These are phyloP conservation scores for Gallirallus australis DNA, from an alignment of 2,797 vertebrate genomes.

Conservation along the genomic window DNA sequence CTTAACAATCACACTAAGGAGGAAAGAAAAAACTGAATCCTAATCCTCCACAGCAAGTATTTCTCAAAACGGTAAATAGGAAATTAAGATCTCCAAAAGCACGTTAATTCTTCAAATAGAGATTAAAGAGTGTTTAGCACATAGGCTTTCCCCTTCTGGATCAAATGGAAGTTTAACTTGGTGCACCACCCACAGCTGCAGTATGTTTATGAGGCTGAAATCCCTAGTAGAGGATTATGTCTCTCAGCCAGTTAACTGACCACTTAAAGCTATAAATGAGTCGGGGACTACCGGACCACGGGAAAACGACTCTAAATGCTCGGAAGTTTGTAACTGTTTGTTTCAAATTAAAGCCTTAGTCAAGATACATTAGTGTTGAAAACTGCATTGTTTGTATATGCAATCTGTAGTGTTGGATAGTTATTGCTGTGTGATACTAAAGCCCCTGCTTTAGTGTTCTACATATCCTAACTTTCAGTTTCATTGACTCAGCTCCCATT, in stretches of 20 bases:
- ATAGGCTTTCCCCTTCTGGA: neutral
- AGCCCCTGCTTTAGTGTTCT: neutral
- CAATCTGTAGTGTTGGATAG: neutral
- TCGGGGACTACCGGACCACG: neutral
- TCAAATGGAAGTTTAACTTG: neutral
- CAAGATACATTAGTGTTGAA: neutral
- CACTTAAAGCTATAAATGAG: neutral
- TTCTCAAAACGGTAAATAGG: neutral
- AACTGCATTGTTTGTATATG: neutral
- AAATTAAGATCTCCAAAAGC: constrained; percentile 1
- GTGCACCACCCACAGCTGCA: neutral
- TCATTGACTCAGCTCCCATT: neutral
- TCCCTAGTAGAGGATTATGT: neutral
- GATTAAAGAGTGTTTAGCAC: neutral
- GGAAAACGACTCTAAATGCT: neutral
- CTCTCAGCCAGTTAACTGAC: neutral
- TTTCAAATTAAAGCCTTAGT: neutral
- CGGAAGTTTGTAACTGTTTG: neutral
- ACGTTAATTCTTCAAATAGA: neutral
- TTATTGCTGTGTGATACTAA: neutral
- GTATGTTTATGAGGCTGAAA: neutral
- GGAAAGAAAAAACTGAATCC: constrained; percentile 41
- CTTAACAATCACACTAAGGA: neutral
- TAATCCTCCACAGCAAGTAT: constrained; percentile 15
- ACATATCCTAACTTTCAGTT: neutral